Base-by-base conservation (phyloP, 2,888 invertebrate genomes). In the Leistus spinibarbis region DNA sequence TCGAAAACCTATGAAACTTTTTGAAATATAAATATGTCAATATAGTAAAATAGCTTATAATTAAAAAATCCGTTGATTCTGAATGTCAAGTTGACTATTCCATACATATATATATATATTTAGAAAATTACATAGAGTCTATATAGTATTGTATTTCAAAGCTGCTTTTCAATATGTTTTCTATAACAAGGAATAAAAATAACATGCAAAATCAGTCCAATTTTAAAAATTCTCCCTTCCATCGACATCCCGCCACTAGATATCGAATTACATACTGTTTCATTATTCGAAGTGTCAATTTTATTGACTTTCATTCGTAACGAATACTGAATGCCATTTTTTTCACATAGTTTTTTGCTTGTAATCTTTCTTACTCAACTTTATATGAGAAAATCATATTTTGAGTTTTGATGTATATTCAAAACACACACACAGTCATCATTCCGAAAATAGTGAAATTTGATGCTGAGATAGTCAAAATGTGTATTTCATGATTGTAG, bases 171-270 rank as follows among this genome's bases (percentile, higher is more conserved):
- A 40, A 40, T 40, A 5, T 40, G 40, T 40, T 67, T 62, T 64
- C 56, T 72, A 57, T 73, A 67, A 73, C 66, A 60, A 73, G 54
- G 67, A 73, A 73, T 72, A 72, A 70, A 13, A 56, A 60, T 63
- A 70, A 54, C 60, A 73, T 67, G 73, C 23, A 73, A 73, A 73
- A 73, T 73, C 73, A 67, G 62, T 20, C 62, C 66, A 73, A 73
- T 73, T 73, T 73, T 56, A 57, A 65, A n/a, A 17, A 4, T 16
- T 10, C 23, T 17, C 54, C 63, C 63, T 40, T 72, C 54, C 63
- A 53, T 40, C 66, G 56, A 72, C 24, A 54, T 56, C 72, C 60
- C 24, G 19, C 24, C 20, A 40, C 17, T 56, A 27, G 54, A 72
- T 72, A 72, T 72, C 72, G 10, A 57, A 66, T 72, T 72, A n/a